phyloP scores from a whole-genome alignment of 2,888 invertebrate species.

The Amorpha juglandis region DNA sequence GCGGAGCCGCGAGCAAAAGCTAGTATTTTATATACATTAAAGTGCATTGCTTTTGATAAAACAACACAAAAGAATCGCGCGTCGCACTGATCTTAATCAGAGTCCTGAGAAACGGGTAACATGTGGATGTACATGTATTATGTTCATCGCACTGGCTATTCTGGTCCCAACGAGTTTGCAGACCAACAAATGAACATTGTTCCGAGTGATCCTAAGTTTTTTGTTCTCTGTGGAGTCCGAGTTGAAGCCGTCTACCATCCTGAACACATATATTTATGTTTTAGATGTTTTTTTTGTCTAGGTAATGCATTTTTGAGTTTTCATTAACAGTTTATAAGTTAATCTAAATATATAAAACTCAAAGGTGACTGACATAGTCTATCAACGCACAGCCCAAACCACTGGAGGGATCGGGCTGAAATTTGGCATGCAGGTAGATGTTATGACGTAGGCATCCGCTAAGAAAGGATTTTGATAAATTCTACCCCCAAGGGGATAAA shows the following conservation, averaged over 20 bases:
- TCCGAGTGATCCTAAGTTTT: slow-evolving; percentile 20
- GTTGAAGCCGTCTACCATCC: neutral
- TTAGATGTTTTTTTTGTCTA: too few species aligned
- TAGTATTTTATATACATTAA: neutral
- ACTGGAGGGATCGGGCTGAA: too few species aligned
- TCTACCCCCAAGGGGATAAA: too few species aligned
- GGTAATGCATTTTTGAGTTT: neutral
- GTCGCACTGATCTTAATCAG: slow-evolving; percentile 16
- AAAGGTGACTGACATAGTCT: too few species aligned
- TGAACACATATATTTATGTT: neutral
- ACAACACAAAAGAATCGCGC: neutral
- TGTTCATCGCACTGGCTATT: neutral
- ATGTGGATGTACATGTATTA: neutral
- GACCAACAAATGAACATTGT: neutral
- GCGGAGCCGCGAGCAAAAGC: too few species aligned
- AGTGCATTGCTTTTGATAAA: neutral
- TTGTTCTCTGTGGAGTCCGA: neutral
- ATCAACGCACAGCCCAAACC: too few species aligned
- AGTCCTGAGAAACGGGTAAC: slow-evolving; percentile 13
- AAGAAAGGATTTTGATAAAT: too few species aligned
- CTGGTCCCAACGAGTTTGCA: slow-evolving; percentile 12
- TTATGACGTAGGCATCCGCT: too few species aligned
- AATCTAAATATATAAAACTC: too few species aligned
- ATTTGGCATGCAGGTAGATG: too few species aligned
- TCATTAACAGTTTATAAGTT: too few species aligned